phyloP scores from a whole-genome alignment of 2,888 invertebrate species.

The Aspidiotus destructor region DNA sequence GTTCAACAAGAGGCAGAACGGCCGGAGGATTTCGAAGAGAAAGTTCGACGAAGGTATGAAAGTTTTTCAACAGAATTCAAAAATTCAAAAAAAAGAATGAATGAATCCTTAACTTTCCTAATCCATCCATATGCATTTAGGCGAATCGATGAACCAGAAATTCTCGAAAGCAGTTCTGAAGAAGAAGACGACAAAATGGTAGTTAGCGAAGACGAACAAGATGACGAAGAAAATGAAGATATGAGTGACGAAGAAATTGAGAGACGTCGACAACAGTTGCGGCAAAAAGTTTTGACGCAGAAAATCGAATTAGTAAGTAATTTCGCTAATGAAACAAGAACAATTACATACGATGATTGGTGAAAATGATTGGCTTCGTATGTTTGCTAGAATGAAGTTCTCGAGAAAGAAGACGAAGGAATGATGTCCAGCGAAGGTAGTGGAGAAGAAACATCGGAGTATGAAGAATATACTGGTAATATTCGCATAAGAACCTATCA shows the following conservation, averaged over 20 bases:
- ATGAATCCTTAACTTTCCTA: not conserved
- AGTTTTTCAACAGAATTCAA: not conserved
- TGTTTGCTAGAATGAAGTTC: constrained; percentile 31
- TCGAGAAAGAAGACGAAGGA: constrained; percentile 62
- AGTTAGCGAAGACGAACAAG: constrained; percentile 41
- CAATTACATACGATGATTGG: not conserved
- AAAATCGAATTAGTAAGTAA: constrained; percentile 51
- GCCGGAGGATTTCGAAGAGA: constrained; percentile 41
- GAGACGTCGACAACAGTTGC: constrained; percentile 58
- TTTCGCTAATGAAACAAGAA: not conserved
- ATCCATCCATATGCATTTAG: not conserved
- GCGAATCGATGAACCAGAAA: constrained; percentile 54
- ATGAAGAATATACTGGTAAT: constrained; percentile 64
- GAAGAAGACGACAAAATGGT: constrained; percentile 43
- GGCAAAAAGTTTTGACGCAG: constrained; percentile 56
- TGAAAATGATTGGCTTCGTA: not conserved
- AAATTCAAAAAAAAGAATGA: not conserved
- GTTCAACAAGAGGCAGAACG: constrained; percentile 45
- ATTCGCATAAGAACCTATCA: constrained; percentile 22
- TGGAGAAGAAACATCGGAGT: constrained; percentile 53
- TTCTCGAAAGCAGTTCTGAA: constrained; percentile 50
- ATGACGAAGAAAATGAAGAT: constrained; percentile 55
- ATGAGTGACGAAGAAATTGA: constrained; percentile 79
- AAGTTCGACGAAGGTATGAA: not conserved
- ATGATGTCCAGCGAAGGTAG: constrained; percentile 45